phyloP scores from a whole-genome alignment of 2,888 invertebrate genomes.

The Chymomyza fuscimana region DNA sequence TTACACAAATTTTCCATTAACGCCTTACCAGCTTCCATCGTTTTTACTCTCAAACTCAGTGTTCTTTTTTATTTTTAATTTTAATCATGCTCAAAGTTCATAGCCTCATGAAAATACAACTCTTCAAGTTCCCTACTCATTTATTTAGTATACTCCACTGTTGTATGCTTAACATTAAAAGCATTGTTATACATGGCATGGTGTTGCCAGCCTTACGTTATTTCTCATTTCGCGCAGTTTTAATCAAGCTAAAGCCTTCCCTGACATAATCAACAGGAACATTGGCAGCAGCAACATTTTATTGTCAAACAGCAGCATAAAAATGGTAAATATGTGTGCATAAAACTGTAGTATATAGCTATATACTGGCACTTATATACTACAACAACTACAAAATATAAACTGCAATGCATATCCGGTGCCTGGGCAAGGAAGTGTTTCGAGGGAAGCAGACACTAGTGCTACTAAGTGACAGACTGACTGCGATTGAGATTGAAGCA shows the following conservation, averaged over 20 bases:
- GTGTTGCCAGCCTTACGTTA: slow-evolving; percentile 11
- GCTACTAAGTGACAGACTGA: background rate
- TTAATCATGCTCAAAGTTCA: background rate
- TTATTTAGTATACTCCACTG: background rate
- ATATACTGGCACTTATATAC: background rate
- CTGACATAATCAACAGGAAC: slow-evolving; percentile 52
- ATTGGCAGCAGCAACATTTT: slow-evolving; percentile 5
- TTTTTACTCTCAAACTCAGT: background rate
- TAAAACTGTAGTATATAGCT: background rate
- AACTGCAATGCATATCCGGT: slow-evolving; percentile 66
- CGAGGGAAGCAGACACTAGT: background rate
- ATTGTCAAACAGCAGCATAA: slow-evolving; percentile 40
- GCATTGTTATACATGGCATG: slow-evolving; percentile 11
- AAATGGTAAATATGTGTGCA: slow-evolving; percentile 10
- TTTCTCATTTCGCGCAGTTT: slow-evolving; percentile 34
- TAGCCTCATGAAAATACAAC: background rate
- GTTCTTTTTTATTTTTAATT: background rate
- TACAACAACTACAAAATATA: slow-evolving; percentile 12
- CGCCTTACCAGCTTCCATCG: background rate
- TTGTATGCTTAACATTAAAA: background rate
- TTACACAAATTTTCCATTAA: background rate
- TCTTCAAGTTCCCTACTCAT: background rate
- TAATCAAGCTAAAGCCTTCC: slow-evolving; percentile 58
- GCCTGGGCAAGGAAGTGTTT: slow-evolving; percentile 56
- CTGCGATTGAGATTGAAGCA: background rate